Percentiles rank a stretch among this genome's conserved stretches.
These are phyloP conservation scores for Drosophila prolongata DNA, from an alignment of 2,888 invertebrate genomes.

Conservation along the genomic window DNA sequence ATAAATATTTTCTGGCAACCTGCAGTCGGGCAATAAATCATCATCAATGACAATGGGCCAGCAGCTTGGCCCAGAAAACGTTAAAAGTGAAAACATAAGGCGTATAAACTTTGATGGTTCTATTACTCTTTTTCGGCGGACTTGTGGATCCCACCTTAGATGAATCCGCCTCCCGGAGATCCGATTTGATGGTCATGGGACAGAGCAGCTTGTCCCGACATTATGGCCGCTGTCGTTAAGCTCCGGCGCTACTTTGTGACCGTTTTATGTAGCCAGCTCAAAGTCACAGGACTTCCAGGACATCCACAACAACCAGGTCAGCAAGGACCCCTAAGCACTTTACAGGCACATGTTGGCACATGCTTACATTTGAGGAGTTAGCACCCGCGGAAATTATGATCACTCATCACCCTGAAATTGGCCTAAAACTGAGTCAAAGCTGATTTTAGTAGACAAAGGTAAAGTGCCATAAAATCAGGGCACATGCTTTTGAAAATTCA, in stretches of 20 bases:
- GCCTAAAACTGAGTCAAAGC: too few relatives aligned
- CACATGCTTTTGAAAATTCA: background rate
- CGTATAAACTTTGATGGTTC: slow-evolving; percentile 35
- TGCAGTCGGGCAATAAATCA: slow-evolving; percentile 39
- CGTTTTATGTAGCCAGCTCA: slow-evolving; percentile 19
- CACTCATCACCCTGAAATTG: background rate
- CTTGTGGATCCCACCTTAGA: slow-evolving; percentile 4
- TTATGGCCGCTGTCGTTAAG: slow-evolving; percentile 40
- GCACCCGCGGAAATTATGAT: slow-evolving; percentile 2
- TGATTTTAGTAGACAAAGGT: background rate
- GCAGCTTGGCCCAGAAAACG: slow-evolving; percentile 4
- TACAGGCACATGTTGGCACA: too few relatives aligned
- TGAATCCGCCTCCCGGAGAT: background rate
- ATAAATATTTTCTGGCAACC: slow-evolving; percentile 28
- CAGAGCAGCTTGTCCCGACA: slow-evolving; percentile 22
- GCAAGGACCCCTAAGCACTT: too few relatives aligned
- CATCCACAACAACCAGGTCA: background rate
- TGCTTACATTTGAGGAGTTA: background rate
- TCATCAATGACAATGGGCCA: slow-evolving; percentile 35
- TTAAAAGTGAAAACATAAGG: slow-evolving; percentile 31
- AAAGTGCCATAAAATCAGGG: background rate
- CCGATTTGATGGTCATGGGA: slow-evolving; percentile 16
- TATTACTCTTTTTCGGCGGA: slow-evolving; percentile 17
- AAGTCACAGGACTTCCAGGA: background rate
- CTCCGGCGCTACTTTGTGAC: slow-evolving; percentile 35